Evolutionary conservation across 1,140 invertebrate species (phyloP), one percentile per base, ranked within the genome.

Genomic region (Cyphomyrmex costatus): DNA sequence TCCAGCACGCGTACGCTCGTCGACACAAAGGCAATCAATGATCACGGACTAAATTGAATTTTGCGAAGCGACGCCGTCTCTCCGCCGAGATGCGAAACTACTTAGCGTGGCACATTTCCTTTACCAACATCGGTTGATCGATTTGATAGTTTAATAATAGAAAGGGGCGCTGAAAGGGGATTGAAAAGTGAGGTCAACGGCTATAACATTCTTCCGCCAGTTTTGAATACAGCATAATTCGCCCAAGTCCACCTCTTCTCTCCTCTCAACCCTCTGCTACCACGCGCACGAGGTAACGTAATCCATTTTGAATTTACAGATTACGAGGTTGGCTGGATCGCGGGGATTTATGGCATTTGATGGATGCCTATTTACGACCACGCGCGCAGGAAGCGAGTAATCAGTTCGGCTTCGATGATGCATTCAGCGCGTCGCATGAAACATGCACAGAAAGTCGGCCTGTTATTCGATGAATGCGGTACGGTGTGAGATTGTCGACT

Each of bases 291-390:
- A 58, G 36, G 63, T 53, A 87, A 46, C 66, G 86, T 89, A 87
- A 90, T 79, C 87, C 88, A 85, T 87, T 90, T 88, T 60, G 80
- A 87, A 90, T 90, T 89, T 90, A 85, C 86, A 90, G 76, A 90
- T 90, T 85, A 87, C 58, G 42, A 53, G 61, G 49, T 65, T 61
- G 61, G 77, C 60, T 76, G 70, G 14, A 65, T 86, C 46, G 46
- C 21, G 53, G 10, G 61, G 85, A 89, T 85, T 90, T 89, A 90
- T 89, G 80, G 80, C 80, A 60, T 85, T 88, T 77, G 76, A 87
- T 63, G 63, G n/a, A 56, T 79, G 51, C 66, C 71, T 49, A 56
- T 89, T 85, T 89, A 46, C 30, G 42, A 27, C 56, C 74, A 30
- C 33, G 56, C 46, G 19, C 60, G 8, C 33, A 56, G 56, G 77